Base-by-base conservation (phyloP, 2,797 vertebrate species). In the Tapera naevia region DNA sequence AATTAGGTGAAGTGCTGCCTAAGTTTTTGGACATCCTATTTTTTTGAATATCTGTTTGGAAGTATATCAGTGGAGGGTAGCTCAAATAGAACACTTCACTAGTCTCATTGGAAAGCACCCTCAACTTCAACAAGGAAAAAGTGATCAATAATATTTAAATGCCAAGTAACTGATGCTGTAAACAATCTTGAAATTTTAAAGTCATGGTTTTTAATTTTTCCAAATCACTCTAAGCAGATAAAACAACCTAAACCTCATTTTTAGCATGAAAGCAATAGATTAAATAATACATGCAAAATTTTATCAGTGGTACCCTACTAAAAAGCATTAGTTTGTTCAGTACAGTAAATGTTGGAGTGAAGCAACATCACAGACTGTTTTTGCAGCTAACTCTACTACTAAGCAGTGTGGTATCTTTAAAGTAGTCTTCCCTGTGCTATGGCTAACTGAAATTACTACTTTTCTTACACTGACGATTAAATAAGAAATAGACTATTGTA, bases 211-310 rank as follows among this genome's bases (percentile, higher is more conserved):
- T 81, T 39, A 71, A 2, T 67, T 56, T 70, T 89, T 54, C n/a
- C 32, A 61, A 86, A 78, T n/a, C 5, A 30, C n/a, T 71, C 65
- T 33, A 91, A 86, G 88, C 25, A 75, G 73, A 62, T 51, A 91
- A 85, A 86, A 39, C 21, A 80, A 64, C 60, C 43, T 65, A 30
- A 50, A 71, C 45, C 12, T 70, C 8, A 35, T 32, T 87, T 82
- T 74, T 46, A 18, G 14, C 30, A 62, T 22, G 17, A 89, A 56
- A 60, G 23, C 48, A 69, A 62, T 5, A 87, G 22, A 84, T 51
- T 56, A 69, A 93, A 93, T 27, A 56, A 22, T 32, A 83, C 61
- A 17, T 60, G 17, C 3, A 80, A 69, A 87, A 17, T 30, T 78
- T 71, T 92, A 71, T n/a, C 41, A 88, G 24, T 51, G 46, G 33